These are phyloP conservation scores for Eutrigla gurnardus DNA, from an alignment of 2,797 vertebrate genomes.

Conservation along the genomic window DNA sequence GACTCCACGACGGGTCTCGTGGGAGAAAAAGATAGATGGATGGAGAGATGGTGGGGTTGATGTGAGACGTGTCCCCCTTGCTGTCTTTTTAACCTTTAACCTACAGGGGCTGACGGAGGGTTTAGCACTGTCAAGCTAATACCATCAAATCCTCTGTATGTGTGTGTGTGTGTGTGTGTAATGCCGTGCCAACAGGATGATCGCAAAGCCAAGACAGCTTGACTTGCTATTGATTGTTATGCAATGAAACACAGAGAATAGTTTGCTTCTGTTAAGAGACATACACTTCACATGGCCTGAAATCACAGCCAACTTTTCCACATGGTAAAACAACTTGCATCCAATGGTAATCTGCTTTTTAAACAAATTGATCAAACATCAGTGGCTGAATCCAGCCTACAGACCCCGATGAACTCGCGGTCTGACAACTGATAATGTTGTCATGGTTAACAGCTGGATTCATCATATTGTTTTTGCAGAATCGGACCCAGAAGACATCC, in stretches of 20 bases:
- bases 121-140: constrained; percentile 76
- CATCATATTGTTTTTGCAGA: background rate
- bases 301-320: background rate
- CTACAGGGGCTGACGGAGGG: constrained; percentile 60
- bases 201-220: constrained; percentile 60
- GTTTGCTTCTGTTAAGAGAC: constrained; percentile 16
- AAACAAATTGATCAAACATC: background rate
- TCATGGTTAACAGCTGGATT: constrained; percentile 2
- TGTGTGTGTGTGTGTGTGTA: constrained; percentile 59
- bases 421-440: background rate
- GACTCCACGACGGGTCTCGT: constrained; percentile 6
- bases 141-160: constrained; percentile 76
- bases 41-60: constrained; percentile 30
- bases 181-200: constrained; percentile 48
- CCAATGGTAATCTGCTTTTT: background rate
- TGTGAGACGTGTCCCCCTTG: constrained; percentile 46
- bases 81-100: constrained; percentile 69
- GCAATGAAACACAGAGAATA: constrained; percentile 46
- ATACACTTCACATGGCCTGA: constrained; percentile 6
- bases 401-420: background rate
- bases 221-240: constrained; percentile 52
- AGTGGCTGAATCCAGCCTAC: background rate
- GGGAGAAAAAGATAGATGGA: constrained; percentile 30
- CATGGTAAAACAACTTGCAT: background rate
- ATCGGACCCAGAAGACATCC: background rate